Conservation (phyloP, 2,888 invertebrate species). For the Drosophila ezoana region DNA sequence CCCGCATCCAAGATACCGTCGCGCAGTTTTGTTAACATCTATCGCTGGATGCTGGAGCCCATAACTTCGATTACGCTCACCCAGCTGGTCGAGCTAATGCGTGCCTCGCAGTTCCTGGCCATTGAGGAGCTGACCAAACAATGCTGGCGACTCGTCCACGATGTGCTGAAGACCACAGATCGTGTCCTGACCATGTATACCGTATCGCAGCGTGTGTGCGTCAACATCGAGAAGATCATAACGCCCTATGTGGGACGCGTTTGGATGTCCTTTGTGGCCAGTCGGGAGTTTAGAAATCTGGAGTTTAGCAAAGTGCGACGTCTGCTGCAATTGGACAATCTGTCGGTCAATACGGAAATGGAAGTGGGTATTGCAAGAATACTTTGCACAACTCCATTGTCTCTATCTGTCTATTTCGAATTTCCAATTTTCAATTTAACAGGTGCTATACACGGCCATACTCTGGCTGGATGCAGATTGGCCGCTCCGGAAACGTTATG, state of each 20-base stretch:
- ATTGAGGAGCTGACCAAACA: constrained; percentile 11
- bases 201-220: not conserved
- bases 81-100: constrained; percentile 25
- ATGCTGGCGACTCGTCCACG: constrained; percentile 6
- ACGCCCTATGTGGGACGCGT: constrained; percentile 9
- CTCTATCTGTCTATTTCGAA: not conserved
- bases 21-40: constrained; percentile 28
- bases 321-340: constrained; percentile 5
- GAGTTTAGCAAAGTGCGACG: not conserved
- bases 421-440: not conserved
- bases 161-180: not conserved
- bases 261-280: constrained; percentile 30
- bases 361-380: constrained; percentile 33
- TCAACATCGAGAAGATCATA: constrained; percentile 7
- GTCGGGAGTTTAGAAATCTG: constrained; percentile 23
- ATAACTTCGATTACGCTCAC: not conserved
- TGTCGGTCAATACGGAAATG: constrained; percentile 49
- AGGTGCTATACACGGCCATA: constrained; percentile 31
- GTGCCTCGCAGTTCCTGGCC: constrained; percentile 25
- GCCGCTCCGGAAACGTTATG: constrained; percentile 13
- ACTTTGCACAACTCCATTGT: not conserved
- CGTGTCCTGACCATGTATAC: not conserved
- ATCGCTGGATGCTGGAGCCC: constrained; percentile 39
- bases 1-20: constrained; percentile 22
- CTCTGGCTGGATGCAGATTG: constrained; percentile 40